A percentile compares a stretch with the other conserved stretches of the same genome.
phyloP scores from a whole-genome alignment of 2,797 vertebrate species.

The Momotus momota region DNA sequence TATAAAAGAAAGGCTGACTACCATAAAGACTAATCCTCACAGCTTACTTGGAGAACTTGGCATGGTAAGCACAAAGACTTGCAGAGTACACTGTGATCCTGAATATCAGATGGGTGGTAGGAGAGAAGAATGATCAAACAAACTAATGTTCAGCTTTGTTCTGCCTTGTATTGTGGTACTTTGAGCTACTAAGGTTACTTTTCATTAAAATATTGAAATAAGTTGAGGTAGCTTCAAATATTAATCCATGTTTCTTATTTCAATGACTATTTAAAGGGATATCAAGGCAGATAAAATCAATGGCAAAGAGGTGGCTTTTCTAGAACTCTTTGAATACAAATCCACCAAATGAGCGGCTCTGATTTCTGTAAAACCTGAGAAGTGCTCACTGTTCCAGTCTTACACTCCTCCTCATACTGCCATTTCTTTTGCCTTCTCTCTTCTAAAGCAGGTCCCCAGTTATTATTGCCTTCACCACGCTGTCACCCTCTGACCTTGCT shows the following conservation, averaged over 20 bases:
- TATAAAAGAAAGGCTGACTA: not conserved
- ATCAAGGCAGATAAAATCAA: not conserved
- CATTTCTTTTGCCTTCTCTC: not conserved
- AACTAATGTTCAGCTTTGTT: not conserved
- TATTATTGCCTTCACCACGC: not conserved
- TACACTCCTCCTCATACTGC: not conserved
- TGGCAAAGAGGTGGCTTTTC: not conserved
- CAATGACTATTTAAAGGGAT: not conserved
- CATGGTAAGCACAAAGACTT: not conserved
- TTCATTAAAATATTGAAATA: not conserved
- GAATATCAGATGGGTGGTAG: not conserved
- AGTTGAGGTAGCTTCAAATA: not conserved
- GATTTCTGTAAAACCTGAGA: not conserved
- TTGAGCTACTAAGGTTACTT: not conserved
- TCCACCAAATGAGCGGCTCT: not conserved
- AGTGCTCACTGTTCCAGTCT: not conserved
- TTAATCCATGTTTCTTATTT: not conserved
- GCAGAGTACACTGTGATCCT: not conserved
- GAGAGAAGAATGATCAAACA: conserved; percentile 3
- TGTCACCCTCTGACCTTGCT: not conserved
- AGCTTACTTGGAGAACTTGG: not conserved
- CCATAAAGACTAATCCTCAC: not conserved
- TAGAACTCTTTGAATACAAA: not conserved
- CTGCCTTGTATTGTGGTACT: not conserved
- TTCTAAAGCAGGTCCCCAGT: not conserved